Base-by-base conservation (phyloP, 64 coral and sea anemone species). In the Orbicella faveolata region DNA sequence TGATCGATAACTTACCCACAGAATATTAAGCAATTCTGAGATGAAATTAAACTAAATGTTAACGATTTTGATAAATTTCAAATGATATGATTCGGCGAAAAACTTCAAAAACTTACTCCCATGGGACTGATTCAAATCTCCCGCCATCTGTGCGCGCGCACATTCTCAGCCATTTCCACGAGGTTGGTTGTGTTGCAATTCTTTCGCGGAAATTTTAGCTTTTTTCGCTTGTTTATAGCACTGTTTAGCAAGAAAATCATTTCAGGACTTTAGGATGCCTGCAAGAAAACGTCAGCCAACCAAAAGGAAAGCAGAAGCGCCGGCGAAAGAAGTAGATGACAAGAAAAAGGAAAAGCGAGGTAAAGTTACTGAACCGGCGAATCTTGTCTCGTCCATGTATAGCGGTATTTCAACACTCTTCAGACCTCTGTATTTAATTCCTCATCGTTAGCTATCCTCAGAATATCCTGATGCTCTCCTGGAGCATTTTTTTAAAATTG, bases 251-350 rank as follows among this genome's bases (percentile, higher is more conserved):
- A 34, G 30, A 14, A 65, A 39, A 72, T 21, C 36, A 36, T 48
- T 57, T 63, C 33, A 35, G 37, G 13, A 73, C 36, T 18, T 62
- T 35, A 89, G 11, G 30, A 97, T 97, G 95, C 95, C 95, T 69
- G 52, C 95, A 87, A 74, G 92, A 83, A 97, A 97, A 75, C 92
- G 95, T 83, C 92, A 87, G 59, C 39, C 92, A 61, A 65, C 83
- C 20, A 97, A 97, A 89, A 88, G 92, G 52, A 97, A 97, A 91
- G 95, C 76, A 69, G 87, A 90, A 8, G 80, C 23, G 9, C 75
- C 92, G 53, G 36, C 18, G 34, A 77, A 84, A 7, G 87, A 86
- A 75, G 77, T 57, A 41, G 82, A 73, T 65, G 92, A 88, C 13
- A 77, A 59, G 52, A 94, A 90, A 75, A 94, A 94, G 48, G 52